Evolutionary conservation across 2,797 vertebrate species (phyloP), one percentile per base, ranked within the genome.

Genomic region (Sorex maritimensis): DNA sequence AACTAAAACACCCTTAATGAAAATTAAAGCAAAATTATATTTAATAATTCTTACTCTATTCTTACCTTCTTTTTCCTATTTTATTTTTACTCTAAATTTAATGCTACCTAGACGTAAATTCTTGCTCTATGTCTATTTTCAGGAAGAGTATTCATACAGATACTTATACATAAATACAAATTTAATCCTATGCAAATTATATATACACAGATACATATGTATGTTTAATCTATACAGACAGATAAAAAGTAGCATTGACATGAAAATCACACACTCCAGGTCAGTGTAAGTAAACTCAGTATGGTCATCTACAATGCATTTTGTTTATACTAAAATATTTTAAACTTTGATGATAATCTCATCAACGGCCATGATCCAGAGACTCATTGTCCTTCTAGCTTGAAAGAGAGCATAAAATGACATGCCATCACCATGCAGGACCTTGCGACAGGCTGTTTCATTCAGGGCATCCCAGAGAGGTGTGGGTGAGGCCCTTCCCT

Each of bases 1-100:
- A 78, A 13, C 24, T 69, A 49, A 69, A 74, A 49, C 3, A 10
- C 46, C 55, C 82, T 24, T 38, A 82, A 78, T 44, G 14, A 21
- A n/a, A 44, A 44, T 44, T 44, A 44, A 91, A 63, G 19, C 12
- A 55, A 28, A 69, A 26, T 21, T 19, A 26, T 58, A 58, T 21
- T 5, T 21, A 19, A 88, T 73, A n/a, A 77, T 78, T 61, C 58
- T 58, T 72, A 78, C 85, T 15, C n/a, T 34, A 77, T 73, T 49
- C 49, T 58, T 73, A 78, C n/a, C 58, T 88, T 15, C n/a, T 72
- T 13, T 63, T 86, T 68, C 0, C 65, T 77, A 24, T 30, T 80
- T 72, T 46, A 88, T 73, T 68, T n/a, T 90, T 52, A 52, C 19
- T 30, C 44, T 86, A 74, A 86, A 69, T 74, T 55, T 90, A 82